phyloP scores from a whole-genome alignment of 2,113 vertebrate species.

The Cnemophilus loriae region DNA sequence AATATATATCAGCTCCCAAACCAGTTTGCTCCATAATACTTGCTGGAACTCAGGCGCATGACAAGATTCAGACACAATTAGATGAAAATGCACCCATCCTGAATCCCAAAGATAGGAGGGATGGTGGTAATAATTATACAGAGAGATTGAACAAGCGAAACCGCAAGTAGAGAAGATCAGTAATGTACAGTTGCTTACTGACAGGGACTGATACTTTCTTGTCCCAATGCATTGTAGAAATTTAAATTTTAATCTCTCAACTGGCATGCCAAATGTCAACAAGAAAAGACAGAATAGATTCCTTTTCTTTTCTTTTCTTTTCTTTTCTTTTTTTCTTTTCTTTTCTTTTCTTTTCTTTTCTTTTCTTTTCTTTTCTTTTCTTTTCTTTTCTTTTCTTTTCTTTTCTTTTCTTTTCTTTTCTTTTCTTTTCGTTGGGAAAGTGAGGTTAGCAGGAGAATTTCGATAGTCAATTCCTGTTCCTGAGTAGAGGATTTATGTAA shows the following conservation, averaged over 20 bases:
- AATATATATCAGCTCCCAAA: neutral
- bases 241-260: neutral
- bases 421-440: neutral
- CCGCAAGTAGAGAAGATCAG: neutral
- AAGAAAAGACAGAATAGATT: neutral
- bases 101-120: neutral
- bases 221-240: neutral
- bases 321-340: neutral
- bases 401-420: neutral
- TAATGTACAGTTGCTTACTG: neutral
- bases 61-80: neutral
- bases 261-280: neutral
- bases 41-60: neutral
- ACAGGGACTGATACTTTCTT: neutral
- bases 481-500: neutral
- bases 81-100: neutral
- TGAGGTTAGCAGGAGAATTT: neutral
- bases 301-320: neutral
- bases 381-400: neutral
- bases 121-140: neutral
- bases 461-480: neutral
- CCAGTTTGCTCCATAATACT: neutral
- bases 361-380: neutral
- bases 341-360: neutral
- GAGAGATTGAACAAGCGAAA: neutral